Evolutionary conservation across 1,140 invertebrate species (phyloP).

Genomic region (Drosophila yakuba): DNA sequence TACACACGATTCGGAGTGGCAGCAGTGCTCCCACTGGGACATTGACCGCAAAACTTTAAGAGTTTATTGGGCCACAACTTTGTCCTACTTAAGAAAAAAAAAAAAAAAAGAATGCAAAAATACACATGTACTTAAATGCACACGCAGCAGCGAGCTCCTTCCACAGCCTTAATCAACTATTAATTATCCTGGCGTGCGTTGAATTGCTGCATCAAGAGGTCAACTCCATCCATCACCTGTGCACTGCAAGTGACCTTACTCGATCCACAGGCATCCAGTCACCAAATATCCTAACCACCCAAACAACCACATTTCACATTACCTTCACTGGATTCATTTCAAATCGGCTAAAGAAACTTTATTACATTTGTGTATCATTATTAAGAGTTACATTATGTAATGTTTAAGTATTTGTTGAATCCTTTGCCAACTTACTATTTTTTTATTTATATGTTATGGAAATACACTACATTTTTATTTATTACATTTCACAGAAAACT

Average conservation of each 20-base stretch:
- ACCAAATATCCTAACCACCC: neutral
- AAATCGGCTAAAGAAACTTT: neutral
- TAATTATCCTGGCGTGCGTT: constrained; percentile 57
- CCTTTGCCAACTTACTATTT: too few species aligned
- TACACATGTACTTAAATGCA: constrained; percentile 9
- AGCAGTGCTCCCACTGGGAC: constrained; percentile 24
- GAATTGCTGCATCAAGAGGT: constrained; percentile 50
- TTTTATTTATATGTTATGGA: too few species aligned
- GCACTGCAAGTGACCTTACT: constrained; percentile 15
- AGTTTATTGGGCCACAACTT: constrained; percentile 43
- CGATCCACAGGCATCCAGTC: neutral
- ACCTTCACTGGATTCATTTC: neutral
- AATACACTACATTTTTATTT: too few species aligned
- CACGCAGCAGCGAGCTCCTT: neutral
- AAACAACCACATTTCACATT: neutral
- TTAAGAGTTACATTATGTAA: too few species aligned
- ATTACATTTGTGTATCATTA: too few species aligned
- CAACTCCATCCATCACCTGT: constrained; percentile 16
- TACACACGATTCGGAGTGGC: neutral
- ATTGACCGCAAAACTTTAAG: constrained; percentile 48
- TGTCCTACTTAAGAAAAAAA: constrained; percentile 15
- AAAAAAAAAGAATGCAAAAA: neutral
- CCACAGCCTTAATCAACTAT: constrained; percentile 66
- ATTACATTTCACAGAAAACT: too few species aligned
- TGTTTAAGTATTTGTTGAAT: too few species aligned